Base-by-base conservation (phyloP, 2,888 invertebrate species). In the Scaptodrosophila latifasciaeformis region DNA sequence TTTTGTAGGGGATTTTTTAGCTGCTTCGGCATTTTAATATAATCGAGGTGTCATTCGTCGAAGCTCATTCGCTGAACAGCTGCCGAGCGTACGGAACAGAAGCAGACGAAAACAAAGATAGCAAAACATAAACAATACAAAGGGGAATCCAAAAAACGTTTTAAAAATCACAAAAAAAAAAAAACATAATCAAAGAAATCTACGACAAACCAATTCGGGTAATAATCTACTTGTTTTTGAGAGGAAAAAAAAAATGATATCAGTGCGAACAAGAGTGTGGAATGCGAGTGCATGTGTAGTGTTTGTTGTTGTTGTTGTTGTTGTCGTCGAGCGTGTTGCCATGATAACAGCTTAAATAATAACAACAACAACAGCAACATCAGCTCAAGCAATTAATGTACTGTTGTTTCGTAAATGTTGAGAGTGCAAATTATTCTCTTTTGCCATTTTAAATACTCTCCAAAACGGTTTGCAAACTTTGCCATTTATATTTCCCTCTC, bases 371-470 rank as follows among this genome's bases (percentile, higher is more conserved):
- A n/a, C n/a, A n/a, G n/a, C n/a, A n/a, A n/a, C n/a, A n/a, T n/a
- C n/a, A n/a, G n/a, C 40, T 40, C 19, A 40, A 21, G 40, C 40
- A 40, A 40, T 40, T 40, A 40, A 21, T 40, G 40, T 40, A 24
- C 40, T 21, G 15, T 13, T 37, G 4, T 13, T 17, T 13, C 37
- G 18, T 37, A 10, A 24, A 7, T 37, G 13, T 37, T 17, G 18
- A 17, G 15, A 15, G 37, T 15, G 15, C n/a, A n/a, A n/a, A n/a
- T n/a, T n/a, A n/a, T n/a, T n/a, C n/a, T 24, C 7, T 24, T 5
- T 24, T 24, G 24, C 7, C 7, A 24, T 3, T 3, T 3, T 7
- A 24, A 24, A 24, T 24, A 24, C 24, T 24, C n/a, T n/a, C n/a
- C n/a, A n/a, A n/a, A n/a, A n/a, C n/a, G n/a, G n/a, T n/a, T n/a